Evolutionary conservation across 2,888 invertebrate genomes (phyloP), one percentile per base, ranked within the genome.

Genomic region (Bombylius major): DNA sequence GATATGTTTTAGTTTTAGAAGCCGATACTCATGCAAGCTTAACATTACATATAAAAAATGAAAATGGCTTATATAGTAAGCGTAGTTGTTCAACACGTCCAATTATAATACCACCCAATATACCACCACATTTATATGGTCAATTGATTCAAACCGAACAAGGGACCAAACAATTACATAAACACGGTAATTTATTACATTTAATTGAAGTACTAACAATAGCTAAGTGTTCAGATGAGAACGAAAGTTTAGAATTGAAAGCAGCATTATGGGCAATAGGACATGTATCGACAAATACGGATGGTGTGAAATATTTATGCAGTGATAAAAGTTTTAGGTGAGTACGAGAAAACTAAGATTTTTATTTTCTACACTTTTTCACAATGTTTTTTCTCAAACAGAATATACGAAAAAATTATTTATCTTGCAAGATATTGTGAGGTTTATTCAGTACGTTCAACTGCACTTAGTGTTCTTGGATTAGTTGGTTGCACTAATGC

Each of bases 1-100:
- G 89, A 64, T 98, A 98, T 75, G 92, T 94, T 5, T 82, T 87
- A 12, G 75, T 95, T 36, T 84, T 97, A 42, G 98, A 98, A 72
- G 87, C 89, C 52, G 84, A 87, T 62, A 84, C 94, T 63, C 89
- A 93, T 69, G 89, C 92, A 67, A 87, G 89, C 44, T 73, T 97
- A 63, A 92, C 93, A 3, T 80, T 89, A 56, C 86, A 91, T 68
- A 86, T 88, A 66, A 81, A 87, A 62, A 85, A 84, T 51, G 87
- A 87, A 65, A 86, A 87, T 66, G 89, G 89, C 1, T 77, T 78
- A 58, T 89, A 89, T 66, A 82, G 85, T 58, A 78, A 86, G 58
- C 75, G 87, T 61, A 78, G 80, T 61, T 82, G 81, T 64, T 78
- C 80, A 59, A 78, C 86, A 53, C 73, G 81, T 23, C 72, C 79